A percentile compares a stretch with the other conserved stretches of the same genome.
These are phyloP conservation scores for Rhynchotus rufescens DNA, from an alignment of 2,797 vertebrate species.

Conservation along the genomic window DNA sequence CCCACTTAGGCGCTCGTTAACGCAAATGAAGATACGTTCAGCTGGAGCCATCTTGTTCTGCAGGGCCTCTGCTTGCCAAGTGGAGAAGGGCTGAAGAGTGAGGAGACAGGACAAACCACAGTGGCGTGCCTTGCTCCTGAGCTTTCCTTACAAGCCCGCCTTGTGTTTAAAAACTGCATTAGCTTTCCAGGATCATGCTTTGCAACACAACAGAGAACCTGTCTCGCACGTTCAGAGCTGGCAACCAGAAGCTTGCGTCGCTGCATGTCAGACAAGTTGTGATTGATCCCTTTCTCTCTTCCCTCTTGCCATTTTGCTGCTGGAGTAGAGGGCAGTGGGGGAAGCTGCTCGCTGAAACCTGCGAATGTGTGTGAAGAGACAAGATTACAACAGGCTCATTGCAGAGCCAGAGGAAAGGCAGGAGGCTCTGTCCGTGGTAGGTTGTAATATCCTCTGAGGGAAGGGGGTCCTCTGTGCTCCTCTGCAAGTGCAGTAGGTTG, in stretches of 20 bases:
- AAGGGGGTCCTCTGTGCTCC: not conserved
- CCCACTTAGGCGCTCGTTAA: rapidly evolving
- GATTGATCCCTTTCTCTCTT: slow-evolving; percentile 71
- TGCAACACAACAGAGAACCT: slow-evolving; percentile 58
- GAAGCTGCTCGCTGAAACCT: slow-evolving; percentile 42
- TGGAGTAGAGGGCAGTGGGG: slow-evolving; percentile 6
- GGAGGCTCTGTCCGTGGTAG: not conserved
- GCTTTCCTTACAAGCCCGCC: slow-evolving; percentile 21
- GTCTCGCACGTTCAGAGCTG: slow-evolving; percentile 51
- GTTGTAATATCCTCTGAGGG: not conserved
- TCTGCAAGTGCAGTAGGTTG: not conserved
- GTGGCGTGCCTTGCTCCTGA: not conserved
- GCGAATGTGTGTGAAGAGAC: not conserved
- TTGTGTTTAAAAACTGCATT: slow-evolving; percentile 41
- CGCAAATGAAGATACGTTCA: not conserved
- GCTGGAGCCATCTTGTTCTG: not conserved
- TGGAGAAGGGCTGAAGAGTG: not conserved
- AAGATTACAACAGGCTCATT: slow-evolving; percentile 45
- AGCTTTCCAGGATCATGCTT: slow-evolving; percentile 64
- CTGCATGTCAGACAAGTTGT: slow-evolving; percentile 44
- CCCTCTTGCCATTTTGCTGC: slow-evolving; percentile 65
- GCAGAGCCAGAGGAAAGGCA: not conserved
- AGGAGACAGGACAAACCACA: not conserved
- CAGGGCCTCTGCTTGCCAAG: not conserved
- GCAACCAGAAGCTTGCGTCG: slow-evolving; percentile 1